Evolutionary conservation across 2,797 vertebrate genomes (phyloP).

Genomic region (Microctenopoma stevenorrisi): DNA sequence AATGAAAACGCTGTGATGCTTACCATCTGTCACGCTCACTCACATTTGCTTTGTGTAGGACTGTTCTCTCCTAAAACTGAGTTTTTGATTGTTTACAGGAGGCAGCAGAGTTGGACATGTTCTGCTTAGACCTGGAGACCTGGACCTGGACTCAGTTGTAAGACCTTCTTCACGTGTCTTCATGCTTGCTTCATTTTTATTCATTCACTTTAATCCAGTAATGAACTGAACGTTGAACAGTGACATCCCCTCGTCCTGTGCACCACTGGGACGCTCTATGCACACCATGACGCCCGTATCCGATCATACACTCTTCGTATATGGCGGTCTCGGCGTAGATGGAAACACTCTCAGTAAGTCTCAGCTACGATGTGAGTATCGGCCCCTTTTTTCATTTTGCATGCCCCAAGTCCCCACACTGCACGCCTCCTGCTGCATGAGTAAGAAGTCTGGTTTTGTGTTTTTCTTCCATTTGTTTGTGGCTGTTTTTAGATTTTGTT

Average conservation of each 20-base stretch:
- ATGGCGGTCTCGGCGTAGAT: constrained; percentile 89
- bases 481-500: too few species aligned
- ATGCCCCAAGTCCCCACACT: not conserved
- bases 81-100: constrained; percentile 80
- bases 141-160: constrained; percentile 95
- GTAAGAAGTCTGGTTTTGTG: not conserved
- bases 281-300: constrained; percentile 90
- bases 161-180: constrained; percentile 30
- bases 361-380: not conserved
- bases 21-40: too few species aligned
- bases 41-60: not conserved
- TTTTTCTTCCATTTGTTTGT: too few species aligned
- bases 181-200: not conserved
- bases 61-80: constrained; percentile 5
- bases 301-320: constrained; percentile 89
- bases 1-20: not conserved
- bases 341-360: constrained; percentile 91
- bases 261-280: constrained; percentile 90
- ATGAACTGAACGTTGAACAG: constrained; percentile 47
- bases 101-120: constrained; percentile 88
- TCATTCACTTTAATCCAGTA: too few species aligned
- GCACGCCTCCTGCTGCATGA: not conserved
- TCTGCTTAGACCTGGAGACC: constrained; percentile 91
- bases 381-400: not conserved
- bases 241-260: constrained; percentile 29